Conservation (phyloP, 2,113 vertebrate genomes). For the Ctenomys sociabilis region DNA sequence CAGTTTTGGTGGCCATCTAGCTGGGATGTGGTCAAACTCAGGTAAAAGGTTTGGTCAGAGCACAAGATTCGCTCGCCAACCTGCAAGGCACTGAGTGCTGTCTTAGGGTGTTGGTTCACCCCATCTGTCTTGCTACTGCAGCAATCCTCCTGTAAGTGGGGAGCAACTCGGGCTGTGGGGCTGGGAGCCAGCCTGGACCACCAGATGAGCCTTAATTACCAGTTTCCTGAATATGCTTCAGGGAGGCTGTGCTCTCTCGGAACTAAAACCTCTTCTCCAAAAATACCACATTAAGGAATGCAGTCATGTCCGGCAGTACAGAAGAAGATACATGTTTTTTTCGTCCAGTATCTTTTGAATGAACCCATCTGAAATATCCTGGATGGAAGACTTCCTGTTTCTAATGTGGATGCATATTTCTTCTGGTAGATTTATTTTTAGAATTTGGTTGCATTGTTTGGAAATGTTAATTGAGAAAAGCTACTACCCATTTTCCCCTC, state of each 20-base stretch:
- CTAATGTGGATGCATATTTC: neutral
- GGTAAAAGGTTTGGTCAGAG: neutral
- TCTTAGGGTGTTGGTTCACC: accelerated
- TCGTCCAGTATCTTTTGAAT: neutral
- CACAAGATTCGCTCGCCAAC: neutral
- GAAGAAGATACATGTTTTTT: conserved; percentile 1
- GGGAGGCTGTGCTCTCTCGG: neutral
- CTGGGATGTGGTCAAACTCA: neutral
- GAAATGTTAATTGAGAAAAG: conserved; percentile 36
- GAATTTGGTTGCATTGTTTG: neutral
- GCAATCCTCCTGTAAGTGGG: neutral
- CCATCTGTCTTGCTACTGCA: neutral
- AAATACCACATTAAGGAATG: conserved; percentile 20
- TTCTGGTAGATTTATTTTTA: conserved; percentile 25
- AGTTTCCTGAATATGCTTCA: neutral
- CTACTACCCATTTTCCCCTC: neutral
- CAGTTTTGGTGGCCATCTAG: neutral
- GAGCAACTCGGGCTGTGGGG: neutral
- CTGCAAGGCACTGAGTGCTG: neutral
- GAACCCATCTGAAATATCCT: conserved; percentile 38
- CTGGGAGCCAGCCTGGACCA: neutral
- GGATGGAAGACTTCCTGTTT: neutral
- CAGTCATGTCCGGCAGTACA: neutral
- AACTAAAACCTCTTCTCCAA: neutral
- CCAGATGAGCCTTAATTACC: neutral